These are phyloP conservation scores for Saccopteryx bilineata DNA, from an alignment of 2,113 vertebrate genomes.

Conservation along the genomic window DNA sequence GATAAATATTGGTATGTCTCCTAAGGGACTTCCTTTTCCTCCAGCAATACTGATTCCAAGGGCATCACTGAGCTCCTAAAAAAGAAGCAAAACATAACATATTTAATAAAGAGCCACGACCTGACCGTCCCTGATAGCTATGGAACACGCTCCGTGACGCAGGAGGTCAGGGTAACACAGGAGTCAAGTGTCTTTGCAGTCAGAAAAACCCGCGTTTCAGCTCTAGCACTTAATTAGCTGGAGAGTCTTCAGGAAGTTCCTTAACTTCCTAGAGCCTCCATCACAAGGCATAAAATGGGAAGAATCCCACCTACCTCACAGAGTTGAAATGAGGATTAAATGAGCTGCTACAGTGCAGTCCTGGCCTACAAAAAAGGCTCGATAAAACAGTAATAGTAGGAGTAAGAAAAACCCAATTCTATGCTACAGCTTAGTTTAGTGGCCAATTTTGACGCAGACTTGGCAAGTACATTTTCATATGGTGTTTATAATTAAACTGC, in stretches of 20 bases:
- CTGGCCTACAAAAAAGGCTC: background rate
- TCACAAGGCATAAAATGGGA: background rate
- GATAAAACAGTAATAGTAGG: background rate
- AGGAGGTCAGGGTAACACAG: background rate
- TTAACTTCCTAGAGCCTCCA: background rate
- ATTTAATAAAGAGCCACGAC: background rate
- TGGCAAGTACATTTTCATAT: constrained; percentile 65
- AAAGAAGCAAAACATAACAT: constrained; percentile 63
- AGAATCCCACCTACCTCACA: background rate
- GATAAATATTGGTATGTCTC: constrained; percentile 97
- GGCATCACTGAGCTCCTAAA: constrained; percentile 93
- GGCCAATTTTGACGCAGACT: constrained; percentile 62
- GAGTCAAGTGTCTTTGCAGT: background rate
- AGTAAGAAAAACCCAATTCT: constrained; percentile 5
- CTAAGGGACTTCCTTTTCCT: constrained; percentile 96
- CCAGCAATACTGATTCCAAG: constrained; percentile 98
- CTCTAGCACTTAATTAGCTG: background rate
- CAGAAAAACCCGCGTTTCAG: background rate
- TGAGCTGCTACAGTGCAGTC: background rate
- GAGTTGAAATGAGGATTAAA: background rate
- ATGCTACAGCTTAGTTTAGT: constrained; percentile 7
- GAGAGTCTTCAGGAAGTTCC: background rate
- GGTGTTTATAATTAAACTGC: constrained; percentile 74
- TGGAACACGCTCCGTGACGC: background rate
- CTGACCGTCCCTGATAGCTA: background rate